A percentile compares a stretch with the other conserved stretches of the same genome.
phyloP scores from a whole-genome alignment of 2,888 invertebrate species.

The Molorchus minor region DNA sequence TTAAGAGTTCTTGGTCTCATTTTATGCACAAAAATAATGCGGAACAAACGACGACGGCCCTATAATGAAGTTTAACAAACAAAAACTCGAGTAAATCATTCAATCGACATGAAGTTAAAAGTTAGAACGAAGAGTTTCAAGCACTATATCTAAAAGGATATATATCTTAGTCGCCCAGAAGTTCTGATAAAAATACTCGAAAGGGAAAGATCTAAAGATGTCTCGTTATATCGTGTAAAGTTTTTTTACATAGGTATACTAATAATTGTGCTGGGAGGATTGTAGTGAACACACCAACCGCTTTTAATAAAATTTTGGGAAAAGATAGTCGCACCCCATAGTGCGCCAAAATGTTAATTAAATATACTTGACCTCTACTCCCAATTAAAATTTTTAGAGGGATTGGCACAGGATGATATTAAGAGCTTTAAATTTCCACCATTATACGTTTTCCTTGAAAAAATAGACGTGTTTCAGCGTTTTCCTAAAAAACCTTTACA shows the following conservation, averaged over 20 bases:
- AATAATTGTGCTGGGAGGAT: neutral
- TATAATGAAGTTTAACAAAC: slow-evolving; percentile 11
- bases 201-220: slow-evolving; percentile 7
- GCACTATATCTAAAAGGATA: slow-evolving; percentile 16
- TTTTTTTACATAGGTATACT: neutral
- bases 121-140: slow-evolving; percentile 6
- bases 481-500: too few species aligned
- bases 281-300: neutral
- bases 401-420: too few species aligned
- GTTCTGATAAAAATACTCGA: slow-evolving; percentile 12
- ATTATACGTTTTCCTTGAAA: too few species aligned
- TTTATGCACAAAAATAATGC: slow-evolving; percentile 3
- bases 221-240: neutral
- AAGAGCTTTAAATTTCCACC: too few species aligned
- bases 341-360: neutral
- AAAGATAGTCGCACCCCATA: too few species aligned
- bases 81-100: slow-evolving; percentile 23
- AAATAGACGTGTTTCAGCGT: too few species aligned
- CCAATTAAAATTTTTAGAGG: neutral
- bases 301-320: neutral
- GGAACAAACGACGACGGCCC: neutral
- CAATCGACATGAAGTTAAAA: slow-evolving; percentile 20
- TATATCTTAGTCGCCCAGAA: slow-evolving; percentile 21
- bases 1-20: neutral
- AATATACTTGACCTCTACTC: neutral